Conservation (phyloP, 2,113 vertebrate genomes). For the Eretmochelys imbricata region DNA sequence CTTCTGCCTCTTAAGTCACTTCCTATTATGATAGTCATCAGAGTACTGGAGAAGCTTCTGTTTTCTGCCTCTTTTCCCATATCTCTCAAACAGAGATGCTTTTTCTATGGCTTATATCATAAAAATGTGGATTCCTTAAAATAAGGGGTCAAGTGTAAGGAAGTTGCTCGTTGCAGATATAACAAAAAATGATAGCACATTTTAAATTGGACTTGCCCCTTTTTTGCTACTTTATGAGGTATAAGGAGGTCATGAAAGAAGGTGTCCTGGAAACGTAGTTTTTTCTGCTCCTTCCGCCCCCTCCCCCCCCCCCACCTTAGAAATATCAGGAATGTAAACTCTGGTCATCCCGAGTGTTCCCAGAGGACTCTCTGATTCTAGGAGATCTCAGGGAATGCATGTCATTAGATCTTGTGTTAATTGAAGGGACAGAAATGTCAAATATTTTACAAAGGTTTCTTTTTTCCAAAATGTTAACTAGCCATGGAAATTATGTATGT, state of each 20-base stretch:
- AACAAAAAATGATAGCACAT: not conserved
- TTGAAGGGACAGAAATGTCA: not conserved
- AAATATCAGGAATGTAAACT: not conserved
- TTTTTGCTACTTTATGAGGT: not conserved
- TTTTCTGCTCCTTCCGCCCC: not conserved
- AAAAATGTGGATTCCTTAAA: not conserved
- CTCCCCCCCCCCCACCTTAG: not conserved
- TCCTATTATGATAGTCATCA: not conserved
- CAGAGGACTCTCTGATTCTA: too few species aligned
- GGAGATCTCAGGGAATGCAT: not conserved
- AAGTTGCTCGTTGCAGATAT: not conserved
- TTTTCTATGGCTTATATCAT: not conserved
- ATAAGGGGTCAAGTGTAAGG: not conserved
- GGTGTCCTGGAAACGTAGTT: not conserved
- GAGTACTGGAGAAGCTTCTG: not conserved
- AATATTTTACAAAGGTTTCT: not conserved
- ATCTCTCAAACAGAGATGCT: not conserved
- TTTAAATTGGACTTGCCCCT: not conserved
- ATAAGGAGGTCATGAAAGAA: not conserved
- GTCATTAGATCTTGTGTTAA: not conserved
- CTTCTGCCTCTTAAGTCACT: not conserved
- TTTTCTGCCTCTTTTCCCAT: not conserved
- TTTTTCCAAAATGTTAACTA: not conserved
- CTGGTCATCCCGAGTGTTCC: not conserved
- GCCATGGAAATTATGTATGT: not conserved